Evolutionary conservation across 35 echinoderm and acorn worm genomes (phyloP), one percentile per base, ranked within the genome.

Genomic region (Apostichopus parvimensis): DNA sequence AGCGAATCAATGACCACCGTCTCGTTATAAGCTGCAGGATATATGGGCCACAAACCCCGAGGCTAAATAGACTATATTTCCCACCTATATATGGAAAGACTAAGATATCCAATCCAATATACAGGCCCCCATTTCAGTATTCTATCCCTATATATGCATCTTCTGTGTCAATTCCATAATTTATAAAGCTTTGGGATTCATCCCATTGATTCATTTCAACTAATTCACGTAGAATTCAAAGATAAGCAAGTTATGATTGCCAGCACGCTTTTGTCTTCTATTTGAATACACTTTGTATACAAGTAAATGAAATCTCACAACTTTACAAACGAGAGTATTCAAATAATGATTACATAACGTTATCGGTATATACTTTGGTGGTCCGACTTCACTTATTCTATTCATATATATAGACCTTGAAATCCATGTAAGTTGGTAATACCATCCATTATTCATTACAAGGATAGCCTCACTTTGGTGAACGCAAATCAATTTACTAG

Each of bases 401-500:
- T 45, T 45, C 34, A 45, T 45, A 45, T 45, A 45, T 45, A 45
- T 2, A 45, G 34, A 45, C 34, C 79, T 82, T 82, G 79, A 55
- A 82, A 82, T 82, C 24, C 79, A 14, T 82, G 79, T 82, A 82
- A 82, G 25, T 82, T 82, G 79, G 11, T 82, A 82, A 56, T 82
- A 54, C 45, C 79, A 82, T 82, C 79, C 79, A 82, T 82, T 82
- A 82, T 82, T 82, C 79, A 82, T 54, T 18, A 56, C 45, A 82
- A 17, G 79, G 53, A 15, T 9, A 45, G 34, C 34, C 34, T 45
- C 34, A 45, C 34, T 45, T 45, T 54, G 11, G 13, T 53, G 79
- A 82, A 82, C 45, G 79, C 79, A 82, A 82, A 82, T 82, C 79
- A 82, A 82, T 82, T 45, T 82, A 45, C 55, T 54, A 82, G 55